Percentiles rank a stretch among this genome's conserved stretches.
phyloP scores from a whole-genome alignment of 1,140 invertebrate genomes.

The silkworm (Bombyx mori) region ASM3026992v2 NC_085113.1:9774501-9775000 shows the following conservation, averaged over 20 bases:
- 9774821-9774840: not conserved
- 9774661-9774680: no score
- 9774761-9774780: not conserved
- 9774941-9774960: conserved; percentile 43
- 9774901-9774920: conserved; percentile 38
- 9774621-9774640: no score
- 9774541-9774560: no score
- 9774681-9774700: no score
- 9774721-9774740: no score
- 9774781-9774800: not conserved
- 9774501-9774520: no score
- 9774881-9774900: conserved; percentile 69
- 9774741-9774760: not conserved
- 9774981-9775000: conserved; percentile 24
- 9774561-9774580: not conserved
- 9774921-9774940: conserved; percentile 65
- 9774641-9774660: no score
- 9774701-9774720: no score
- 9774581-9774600: not conserved
- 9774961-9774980: conserved; percentile 37
- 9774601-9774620: no score
- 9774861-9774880: conserved; percentile 74
- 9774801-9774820: not conserved
- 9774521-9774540: no score
- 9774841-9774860: conserved; percentile 44